Percentiles rank a stretch among this genome's conserved stretches.
Evolutionary conservation across 2,888 invertebrate genomes (phyloP).

Genomic region (Horisme vitalbata): DNA sequence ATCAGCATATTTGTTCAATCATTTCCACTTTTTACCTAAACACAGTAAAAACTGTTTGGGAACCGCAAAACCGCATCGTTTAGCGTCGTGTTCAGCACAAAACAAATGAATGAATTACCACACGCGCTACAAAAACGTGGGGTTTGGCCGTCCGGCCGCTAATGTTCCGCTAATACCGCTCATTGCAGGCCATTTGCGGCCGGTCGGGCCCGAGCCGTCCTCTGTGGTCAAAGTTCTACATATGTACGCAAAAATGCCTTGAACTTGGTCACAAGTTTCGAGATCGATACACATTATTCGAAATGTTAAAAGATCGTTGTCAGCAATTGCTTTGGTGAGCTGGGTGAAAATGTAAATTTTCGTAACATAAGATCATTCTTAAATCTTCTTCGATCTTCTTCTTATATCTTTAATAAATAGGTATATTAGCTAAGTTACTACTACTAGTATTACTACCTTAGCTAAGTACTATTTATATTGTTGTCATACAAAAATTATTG

Average conservation of each 20-base stretch:
- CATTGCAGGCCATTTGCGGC: conserved; percentile 30
- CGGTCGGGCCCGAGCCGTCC: conserved; percentile 1
- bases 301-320: no score
- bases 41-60: conserved; percentile 2
- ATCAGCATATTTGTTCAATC: conserved; percentile 2
- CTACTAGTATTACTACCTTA: no score
- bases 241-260: background rate
- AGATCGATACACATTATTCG: no score
- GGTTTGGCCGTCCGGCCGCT: conserved; percentile 20
- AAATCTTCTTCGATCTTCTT: no score
- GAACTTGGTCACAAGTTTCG: no score
- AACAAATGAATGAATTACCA: conserved; percentile 36
- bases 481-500: no score
- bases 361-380: no score
- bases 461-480: no score
- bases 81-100: conserved; percentile 22
- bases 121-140: conserved; percentile 31
- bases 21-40: conserved; percentile 2
- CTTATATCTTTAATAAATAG: no score
- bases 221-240: conserved; percentile 1
- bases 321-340: no score
- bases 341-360: no score
- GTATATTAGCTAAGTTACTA: no score
- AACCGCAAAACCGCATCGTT: conserved; percentile 23
- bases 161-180: conserved; percentile 36